Evolutionary conservation across 2,797 vertebrate genomes (phyloP), one percentile per base, ranked within the genome.

Genomic region (Spea hammondii): DNA sequence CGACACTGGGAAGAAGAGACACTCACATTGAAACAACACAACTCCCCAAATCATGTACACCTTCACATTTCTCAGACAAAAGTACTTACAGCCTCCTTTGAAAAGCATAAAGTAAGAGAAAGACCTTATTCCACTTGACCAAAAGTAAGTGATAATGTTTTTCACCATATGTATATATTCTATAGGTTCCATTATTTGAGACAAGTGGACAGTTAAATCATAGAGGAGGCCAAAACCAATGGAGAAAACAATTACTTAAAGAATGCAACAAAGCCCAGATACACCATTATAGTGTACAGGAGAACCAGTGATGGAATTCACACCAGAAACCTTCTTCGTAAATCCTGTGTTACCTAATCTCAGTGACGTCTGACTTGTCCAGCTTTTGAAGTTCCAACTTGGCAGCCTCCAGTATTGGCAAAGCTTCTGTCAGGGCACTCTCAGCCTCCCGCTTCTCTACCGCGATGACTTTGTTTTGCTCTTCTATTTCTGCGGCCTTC

Each of bases 311-410:
- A 3, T 32, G 32, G 32, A 3, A 32, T 32, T 32, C 32, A 32
- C 32, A 32, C 32, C 32, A 32, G 32, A 32, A 32, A 32, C 32
- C 32, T 32, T 32, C 2, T 32, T 32, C 32, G 32, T 32, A 32
- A 32, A 32, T 32, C 32, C 51, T 11, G 6, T 1, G 1, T 83
- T 85, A 99, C 98, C 97, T 93, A 83, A 99, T 99, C 87, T 99
- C 97, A 0, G 96, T 97, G 86, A 99, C 96, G 7, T 98, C 98
- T 0, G 95, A 95, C 86, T 96, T 99, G 60, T 99, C 96, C 72
- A 99, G 92, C 84, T 96, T 94, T 89, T 97, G 95, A 55, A 99
- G 89, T 75, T 98, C 96, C 1, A 90, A 74, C 65, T 96, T 96
- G 67, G 98, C 96, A 0, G 94, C 95, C 83, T 95, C 95, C 82